Evolutionary conservation across 2,888 invertebrate genomes (phyloP), one percentile per base, ranked within the genome.

Genomic region (Eustalomyia histrio): DNA sequence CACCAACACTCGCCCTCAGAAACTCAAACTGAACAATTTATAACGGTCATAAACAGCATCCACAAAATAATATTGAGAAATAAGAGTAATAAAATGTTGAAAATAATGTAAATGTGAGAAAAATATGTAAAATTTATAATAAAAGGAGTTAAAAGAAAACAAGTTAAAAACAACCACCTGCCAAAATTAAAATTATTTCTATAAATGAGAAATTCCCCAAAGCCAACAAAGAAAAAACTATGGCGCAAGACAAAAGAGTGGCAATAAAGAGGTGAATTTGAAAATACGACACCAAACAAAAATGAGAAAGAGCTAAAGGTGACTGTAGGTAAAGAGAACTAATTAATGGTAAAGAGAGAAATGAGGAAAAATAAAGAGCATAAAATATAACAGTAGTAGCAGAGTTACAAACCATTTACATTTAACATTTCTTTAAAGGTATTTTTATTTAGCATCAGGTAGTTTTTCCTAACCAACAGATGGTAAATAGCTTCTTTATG

Each of bases 401-500:
- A 0, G 12, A 67, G 71, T 9, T 18, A 16, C 63, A 57, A 72
- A 76, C 80, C 76, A 8, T 58, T 29, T 64, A 17, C 21, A 33
- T 43, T 55, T 58, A 73, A 76, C 47, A 73, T 58, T 39, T n/a
- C 12, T 65, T 29, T 29, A 6, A 29, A 29, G 6, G 29, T 4
- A 29, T 8, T 5, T 58, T 24, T 12, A 24, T 72, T 57, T 76
- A 72, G 76, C 75, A 80, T 76, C 80, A 80, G 76, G 72, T 68
- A 58, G 73, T 73, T 60, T 50, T 57, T 12, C 9, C 35, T 17
- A 29, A 12, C 10, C 39, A 10, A 10, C 2, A 39, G 10, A 39
- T 39, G 43, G 16, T n/a, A 47, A 47, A 47, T n/a, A 7, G 43
- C 4, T 58, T 14, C 12, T 29, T 4, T 6, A 16, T 14, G 17